Conservation (phyloP, 1,140 invertebrate species). For the Sinella curviseta region DNA sequence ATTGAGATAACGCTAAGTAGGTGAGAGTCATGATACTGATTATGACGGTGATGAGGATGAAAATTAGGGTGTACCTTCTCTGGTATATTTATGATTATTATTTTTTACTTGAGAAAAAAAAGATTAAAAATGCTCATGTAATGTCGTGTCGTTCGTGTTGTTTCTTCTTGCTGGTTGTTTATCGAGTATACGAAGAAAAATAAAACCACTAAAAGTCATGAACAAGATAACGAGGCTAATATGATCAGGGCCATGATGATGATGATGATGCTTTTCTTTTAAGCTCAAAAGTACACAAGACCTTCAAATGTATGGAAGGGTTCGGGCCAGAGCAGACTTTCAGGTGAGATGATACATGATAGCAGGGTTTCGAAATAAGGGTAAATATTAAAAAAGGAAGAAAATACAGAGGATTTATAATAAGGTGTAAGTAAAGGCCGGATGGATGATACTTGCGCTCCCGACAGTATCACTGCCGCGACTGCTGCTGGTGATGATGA, state of each 20-base stretch:
- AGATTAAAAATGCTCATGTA: neutral
- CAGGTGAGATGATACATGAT: constrained; percentile 22
- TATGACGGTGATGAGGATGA: neutral
- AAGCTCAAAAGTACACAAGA: neutral
- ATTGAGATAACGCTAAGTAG: constrained; percentile 8
- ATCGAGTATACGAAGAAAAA: neutral
- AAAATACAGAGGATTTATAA: neutral
- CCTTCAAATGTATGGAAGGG: neutral
- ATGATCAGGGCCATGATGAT: neutral
- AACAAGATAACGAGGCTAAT: constrained; percentile 1
- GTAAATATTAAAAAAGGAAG: neutral
- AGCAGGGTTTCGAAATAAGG: neutral
- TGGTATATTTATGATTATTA: neutral
- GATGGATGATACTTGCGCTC: neutral
- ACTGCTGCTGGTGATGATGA: too few relatives aligned
- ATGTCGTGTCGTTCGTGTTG: constrained; percentile 1
- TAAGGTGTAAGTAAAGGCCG: too few relatives aligned
- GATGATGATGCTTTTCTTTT: neutral
- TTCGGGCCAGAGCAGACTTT: too few relatives aligned
- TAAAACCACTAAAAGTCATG: constrained; percentile 3
- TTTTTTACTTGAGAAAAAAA: neutral
- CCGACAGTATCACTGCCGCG: too few relatives aligned
- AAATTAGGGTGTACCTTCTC: neutral
- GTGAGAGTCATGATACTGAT: constrained; percentile 14
- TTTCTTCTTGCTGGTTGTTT: neutral